Evolutionary conservation across 2,797 vertebrate genomes (phyloP).

Genomic region (Merluccius polli): DNA sequence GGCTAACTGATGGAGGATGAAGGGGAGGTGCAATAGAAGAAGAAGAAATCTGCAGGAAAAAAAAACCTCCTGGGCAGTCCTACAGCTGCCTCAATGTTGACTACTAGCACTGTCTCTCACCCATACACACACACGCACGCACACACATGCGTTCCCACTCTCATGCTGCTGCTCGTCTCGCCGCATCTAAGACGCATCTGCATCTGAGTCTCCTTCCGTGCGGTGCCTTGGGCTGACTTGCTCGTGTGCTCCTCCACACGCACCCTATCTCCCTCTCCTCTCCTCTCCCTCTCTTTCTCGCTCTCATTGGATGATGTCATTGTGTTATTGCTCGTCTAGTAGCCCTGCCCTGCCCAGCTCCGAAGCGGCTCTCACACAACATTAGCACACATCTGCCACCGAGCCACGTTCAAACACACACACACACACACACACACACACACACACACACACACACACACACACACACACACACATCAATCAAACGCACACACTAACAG

Average conservation of each 20-base stretch:
- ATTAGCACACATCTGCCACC: conserved; percentile 72
- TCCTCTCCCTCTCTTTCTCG: conserved; percentile 55
- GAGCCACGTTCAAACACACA: conserved; percentile 33
- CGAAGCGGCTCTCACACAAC: conserved; percentile 60
- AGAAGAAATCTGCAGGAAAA: conserved; percentile 24
- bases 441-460: neutral
- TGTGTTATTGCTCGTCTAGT: conserved; percentile 69
- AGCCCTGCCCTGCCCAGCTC: conserved; percentile 75
- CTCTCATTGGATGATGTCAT: conserved; percentile 82
- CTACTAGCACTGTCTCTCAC: conserved; percentile 54
- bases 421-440: conserved; percentile 18
- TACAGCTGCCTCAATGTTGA: conserved; percentile 57
- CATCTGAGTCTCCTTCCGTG: conserved; percentile 33
- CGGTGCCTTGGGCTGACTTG: conserved; percentile 18
- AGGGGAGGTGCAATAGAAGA: conserved; percentile 44
- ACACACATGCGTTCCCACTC: conserved; percentile 55
- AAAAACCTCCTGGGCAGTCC: conserved; percentile 51
- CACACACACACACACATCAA: neutral
- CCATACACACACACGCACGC: conserved; percentile 58
- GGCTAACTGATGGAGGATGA: conserved; percentile 17
- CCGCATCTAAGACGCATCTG: conserved; percentile 59
- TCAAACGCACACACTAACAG: neutral
- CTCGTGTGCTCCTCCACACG: conserved; percentile 35
- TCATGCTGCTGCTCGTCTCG: conserved; percentile 56
- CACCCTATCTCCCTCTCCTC: conserved; percentile 58